Evolutionary conservation across 2,888 invertebrate species (phyloP), one percentile per base, ranked within the genome.

Genomic region (Brachyopa scutellaris): DNA sequence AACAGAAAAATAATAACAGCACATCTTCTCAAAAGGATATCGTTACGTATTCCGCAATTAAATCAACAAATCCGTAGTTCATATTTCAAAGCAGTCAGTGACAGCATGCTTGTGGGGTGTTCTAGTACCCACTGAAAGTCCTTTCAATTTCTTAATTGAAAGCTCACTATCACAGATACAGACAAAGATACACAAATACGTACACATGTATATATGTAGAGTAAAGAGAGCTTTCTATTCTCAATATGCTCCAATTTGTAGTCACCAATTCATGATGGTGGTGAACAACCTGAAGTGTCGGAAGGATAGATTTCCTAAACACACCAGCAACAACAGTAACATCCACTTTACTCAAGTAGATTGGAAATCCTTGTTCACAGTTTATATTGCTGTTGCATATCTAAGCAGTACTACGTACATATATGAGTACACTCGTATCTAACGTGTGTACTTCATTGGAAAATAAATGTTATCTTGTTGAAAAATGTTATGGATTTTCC

Each of bases 71-170:
- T 67, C 62, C 47, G 17, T 21, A 61, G 72, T 55, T 69, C 55
- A 57, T 73, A 67, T 79, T 73, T 67, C 47, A 67, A 55, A 23
- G 21, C 33, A 67, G 45, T 55, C 59, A 31, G 38, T 42, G 40
- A 21, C 66, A 66, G 53, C 51, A 15, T 47, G 38, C 36, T 36
- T 21, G 4, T 8, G 13, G n/a, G n/a, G n/a, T n/a, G n/a, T n/a
- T n/a, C n/a, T n/a, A n/a, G n/a, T n/a, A n/a, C 21, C 23, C 36
- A 61, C 6, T 17, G 19, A 62, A 53, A 70, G 36, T 8, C 15
- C 26, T 67, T 67, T 62, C 69, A 80, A 76, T 76, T 64, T 64
- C 62, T 15, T 69, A 80, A 76, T 76, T 80, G 67, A 76, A 80
- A 80, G 80, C 76, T 80, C 62, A 29, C 13, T 5, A 29, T 15